Conservation (phyloP, 1,140 invertebrate species). For the Drosophila lacteicornis region DNA sequence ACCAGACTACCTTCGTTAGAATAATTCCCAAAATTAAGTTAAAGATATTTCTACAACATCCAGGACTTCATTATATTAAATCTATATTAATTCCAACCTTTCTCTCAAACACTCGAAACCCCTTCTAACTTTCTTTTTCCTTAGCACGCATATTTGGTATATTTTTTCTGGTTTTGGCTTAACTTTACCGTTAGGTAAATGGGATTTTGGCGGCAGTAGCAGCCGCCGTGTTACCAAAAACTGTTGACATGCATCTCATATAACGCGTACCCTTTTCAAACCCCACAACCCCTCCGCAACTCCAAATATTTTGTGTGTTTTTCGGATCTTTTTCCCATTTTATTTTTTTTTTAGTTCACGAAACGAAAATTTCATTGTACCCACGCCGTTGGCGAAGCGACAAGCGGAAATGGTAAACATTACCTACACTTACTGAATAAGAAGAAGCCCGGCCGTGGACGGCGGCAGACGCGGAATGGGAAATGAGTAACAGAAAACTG, state of each 20-base stretch:
- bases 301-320: slow-evolving; percentile 9
- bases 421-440: slow-evolving; percentile 74
- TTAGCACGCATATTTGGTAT: slow-evolving; percentile 50
- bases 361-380: slow-evolving; percentile 76
- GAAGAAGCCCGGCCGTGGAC: slow-evolving; percentile 26
- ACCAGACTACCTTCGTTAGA: neutral
- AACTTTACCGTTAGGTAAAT: slow-evolving; percentile 73
- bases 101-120: slow-evolving; percentile 11
- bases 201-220: slow-evolving; percentile 65
- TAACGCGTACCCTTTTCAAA: slow-evolving; percentile 60
- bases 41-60: neutral
- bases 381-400: slow-evolving; percentile 72
- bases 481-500: slow-evolving; percentile 52
- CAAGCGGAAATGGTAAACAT: slow-evolving; percentile 83
- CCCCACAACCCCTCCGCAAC: neutral
- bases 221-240: slow-evolving; percentile 26
- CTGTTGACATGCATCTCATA: slow-evolving; percentile 81
- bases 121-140: slow-evolving; percentile 62
- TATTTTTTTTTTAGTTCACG: slow-evolving; percentile 53
- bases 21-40: neutral
- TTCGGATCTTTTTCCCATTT: slow-evolving; percentile 31
- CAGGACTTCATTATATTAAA: neutral
- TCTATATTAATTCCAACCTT: neutral
- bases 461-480: slow-evolving; percentile 44
- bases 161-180: slow-evolving; percentile 6